Evolutionary conservation across 2,888 invertebrate genomes (phyloP), one percentile per base, ranked within the genome.

Genomic region (Ectobius pallidus): DNA sequence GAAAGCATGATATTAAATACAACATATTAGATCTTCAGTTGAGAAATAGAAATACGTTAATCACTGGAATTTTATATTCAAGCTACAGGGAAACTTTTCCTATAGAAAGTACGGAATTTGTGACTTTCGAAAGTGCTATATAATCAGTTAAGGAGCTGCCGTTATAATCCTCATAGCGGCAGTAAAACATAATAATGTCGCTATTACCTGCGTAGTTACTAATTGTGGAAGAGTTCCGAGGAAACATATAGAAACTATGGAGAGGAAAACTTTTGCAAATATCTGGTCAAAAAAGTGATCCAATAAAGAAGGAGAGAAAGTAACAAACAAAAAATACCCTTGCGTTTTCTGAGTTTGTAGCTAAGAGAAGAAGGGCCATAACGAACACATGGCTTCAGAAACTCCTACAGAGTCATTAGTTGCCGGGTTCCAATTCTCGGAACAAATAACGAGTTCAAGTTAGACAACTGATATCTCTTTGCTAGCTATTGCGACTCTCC

Each of bases 381-480:
- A 58, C 25, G n/a, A 58, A 58, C 58, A 58, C 58, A 58, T 32
- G 58, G 58, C 30, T 52, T 52, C 52, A 25, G 52, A 52, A 49
- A 52, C 30, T 32, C 30, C 58, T 16, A n/a, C 30, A 58, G n/a
- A 30, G 30, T 58, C 58, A 30, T 58, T 58, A 58, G 52, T 9
- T 52, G 3, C 22, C 14, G 14, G 22, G 52, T 11, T 25, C 7
- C 52, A 16, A 25, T 30, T 58, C 58, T 30, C n/a, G 30, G 30
- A 58, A 58, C 58, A 58, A 46, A 46, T 46, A 46, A 46, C 46
- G n/a, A 46, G 46, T n/a, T 4, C 9, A 46, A n/a, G 14, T 58
- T 58, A 14, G 22, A 14, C n/a, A n/a, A 14, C 16, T n/a, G 27
- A 25, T n/a, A 14, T 58, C 22, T 30, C 32, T 30, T 52, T 18